These are phyloP conservation scores for Tetramorium simillimum DNA, from an alignment of 1,140 invertebrate genomes.

Conservation along the genomic window DNA sequence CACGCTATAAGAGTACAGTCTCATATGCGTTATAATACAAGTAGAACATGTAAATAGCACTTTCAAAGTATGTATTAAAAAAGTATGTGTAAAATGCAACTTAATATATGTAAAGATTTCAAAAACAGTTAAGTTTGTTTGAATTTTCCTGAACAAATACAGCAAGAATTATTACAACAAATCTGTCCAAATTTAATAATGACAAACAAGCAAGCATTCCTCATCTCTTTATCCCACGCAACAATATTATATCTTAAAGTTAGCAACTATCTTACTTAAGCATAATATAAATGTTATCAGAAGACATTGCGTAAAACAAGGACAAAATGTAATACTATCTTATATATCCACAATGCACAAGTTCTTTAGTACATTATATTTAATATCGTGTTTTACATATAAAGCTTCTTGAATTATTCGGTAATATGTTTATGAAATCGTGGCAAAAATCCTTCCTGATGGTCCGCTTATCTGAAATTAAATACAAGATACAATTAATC, in stretches of 20 bases:
- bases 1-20: conserved; percentile 80
- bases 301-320: conserved; percentile 77
- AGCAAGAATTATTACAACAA: conserved; percentile 35
- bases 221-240: conserved; percentile 51
- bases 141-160: conserved; percentile 22
- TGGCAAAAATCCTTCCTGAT: conserved; percentile 61
- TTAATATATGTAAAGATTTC: conserved; percentile 69
- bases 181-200: conserved; percentile 52
- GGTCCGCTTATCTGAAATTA: conserved; percentile 75
- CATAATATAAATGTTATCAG: conserved; percentile 70
- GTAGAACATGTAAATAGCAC: conserved; percentile 79
- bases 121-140: conserved; percentile 68
- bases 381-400: conserved; percentile 75
- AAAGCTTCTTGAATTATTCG: conserved; percentile 79
- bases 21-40: conserved; percentile 78
- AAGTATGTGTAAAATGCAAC: conserved; percentile 71
- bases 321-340: conserved; percentile 77
- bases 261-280: conserved; percentile 71
- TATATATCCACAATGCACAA: conserved; percentile 76
- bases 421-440: conserved; percentile 74
- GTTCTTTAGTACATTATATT: conserved; percentile 73
- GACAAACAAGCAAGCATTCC: conserved; percentile 66
- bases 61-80: conserved; percentile 81
- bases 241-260: conserved; percentile 71
- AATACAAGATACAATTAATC: conserved; percentile 19